Conservation (phyloP, 2,797 vertebrate genomes). For the Heliangelus exortis region DNA sequence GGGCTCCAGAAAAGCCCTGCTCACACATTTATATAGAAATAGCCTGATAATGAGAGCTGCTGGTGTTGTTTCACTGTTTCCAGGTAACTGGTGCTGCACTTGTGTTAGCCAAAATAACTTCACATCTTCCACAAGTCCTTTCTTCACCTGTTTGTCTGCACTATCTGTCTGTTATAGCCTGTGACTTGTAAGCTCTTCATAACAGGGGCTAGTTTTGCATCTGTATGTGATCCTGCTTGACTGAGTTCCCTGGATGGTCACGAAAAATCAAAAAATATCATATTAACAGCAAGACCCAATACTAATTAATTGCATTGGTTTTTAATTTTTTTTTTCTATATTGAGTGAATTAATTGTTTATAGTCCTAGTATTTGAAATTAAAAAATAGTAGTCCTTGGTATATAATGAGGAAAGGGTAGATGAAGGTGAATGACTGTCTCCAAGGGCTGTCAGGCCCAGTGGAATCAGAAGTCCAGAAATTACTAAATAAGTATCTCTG, state of each 20-base stretch:
- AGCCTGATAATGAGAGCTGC: background rate
- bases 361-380: background rate
- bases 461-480: background rate
- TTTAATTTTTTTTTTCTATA: background rate
- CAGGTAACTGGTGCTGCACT: fast-evolving
- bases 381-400: background rate
- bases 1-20: background rate
- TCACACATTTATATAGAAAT: background rate
- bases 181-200: background rate
- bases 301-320: background rate
- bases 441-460: background rate
- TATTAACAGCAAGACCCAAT: background rate
- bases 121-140: background rate
- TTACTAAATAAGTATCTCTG: background rate
- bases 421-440: background rate
- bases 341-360: background rate
- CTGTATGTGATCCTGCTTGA: background rate
- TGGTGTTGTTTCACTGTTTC: background rate
- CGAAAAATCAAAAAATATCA: background rate
- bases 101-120: background rate
- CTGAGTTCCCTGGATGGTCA: background rate
- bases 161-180: background rate
- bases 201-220: background rate
- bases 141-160: background rate
- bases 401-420: background rate